These are phyloP conservation scores for Laspeyria flexula DNA, from an alignment of 2,888 invertebrate genomes.

Conservation along the genomic window DNA sequence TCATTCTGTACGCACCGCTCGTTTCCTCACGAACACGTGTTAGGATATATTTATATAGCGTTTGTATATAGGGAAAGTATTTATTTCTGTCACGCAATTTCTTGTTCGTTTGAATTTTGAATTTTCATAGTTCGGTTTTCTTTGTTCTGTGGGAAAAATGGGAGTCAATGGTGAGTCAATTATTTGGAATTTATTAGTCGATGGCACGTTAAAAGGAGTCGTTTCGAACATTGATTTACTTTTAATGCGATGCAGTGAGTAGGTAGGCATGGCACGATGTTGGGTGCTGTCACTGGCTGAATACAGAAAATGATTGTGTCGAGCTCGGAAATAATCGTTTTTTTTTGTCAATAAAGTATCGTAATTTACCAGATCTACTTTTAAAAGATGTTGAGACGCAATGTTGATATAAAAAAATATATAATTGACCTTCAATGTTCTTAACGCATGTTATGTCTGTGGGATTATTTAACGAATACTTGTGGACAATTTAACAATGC, in stretches of 20 bases:
- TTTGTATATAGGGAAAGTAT: constrained; percentile 66
- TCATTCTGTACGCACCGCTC: constrained; percentile 74
- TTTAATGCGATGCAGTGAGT: constrained; percentile 42
- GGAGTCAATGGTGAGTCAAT: constrained; percentile 61
- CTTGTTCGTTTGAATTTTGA: constrained; percentile 65
- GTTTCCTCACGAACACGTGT: constrained; percentile 84
- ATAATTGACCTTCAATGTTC: too few species aligned
- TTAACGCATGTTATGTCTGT: too few species aligned
- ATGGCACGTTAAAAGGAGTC: constrained; percentile 62
- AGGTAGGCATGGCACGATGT: constrained; percentile 26
- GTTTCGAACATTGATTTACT: constrained; percentile 50
- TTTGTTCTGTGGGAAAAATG: constrained; percentile 46
- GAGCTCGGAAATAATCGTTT: neutral
- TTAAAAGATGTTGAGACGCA: too few species aligned
- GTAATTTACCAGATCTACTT: neutral
- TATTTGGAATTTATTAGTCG: constrained; percentile 64
- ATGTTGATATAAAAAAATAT: too few species aligned
- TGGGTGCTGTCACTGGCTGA: constrained; percentile 15
- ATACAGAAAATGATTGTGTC: neutral
- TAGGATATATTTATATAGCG: constrained; percentile 66
- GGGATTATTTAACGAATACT: too few species aligned
- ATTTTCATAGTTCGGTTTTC: constrained; percentile 63
- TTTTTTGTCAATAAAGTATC: neutral
- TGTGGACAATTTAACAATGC: too few species aligned
- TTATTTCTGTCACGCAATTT: constrained; percentile 83